phyloP scores from a whole-genome alignment of 2,797 vertebrate genomes.

The Merluccius polli region DNA sequence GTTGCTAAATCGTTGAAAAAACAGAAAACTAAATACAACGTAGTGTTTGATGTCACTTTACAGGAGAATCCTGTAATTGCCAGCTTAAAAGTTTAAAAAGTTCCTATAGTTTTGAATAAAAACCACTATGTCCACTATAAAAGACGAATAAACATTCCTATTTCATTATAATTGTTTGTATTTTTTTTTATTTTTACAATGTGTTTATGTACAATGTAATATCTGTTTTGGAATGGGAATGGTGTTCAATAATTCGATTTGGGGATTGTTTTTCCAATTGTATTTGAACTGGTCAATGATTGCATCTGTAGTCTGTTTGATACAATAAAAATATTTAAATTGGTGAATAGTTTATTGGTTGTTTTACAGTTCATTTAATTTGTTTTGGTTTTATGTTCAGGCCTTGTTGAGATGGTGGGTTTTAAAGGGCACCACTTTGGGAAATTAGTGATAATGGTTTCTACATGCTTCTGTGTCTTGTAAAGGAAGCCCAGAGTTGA shows the following conservation, averaged over 20 bases:
- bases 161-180: slow-evolving; percentile 22
- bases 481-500: not conserved
- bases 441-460: not conserved
- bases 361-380: slow-evolving; percentile 9
- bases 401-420: not conserved
- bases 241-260: slow-evolving; percentile 41
- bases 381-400: slow-evolving; percentile 2
- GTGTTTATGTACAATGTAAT: slow-evolving; percentile 46
- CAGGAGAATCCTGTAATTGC: slow-evolving; percentile 5
- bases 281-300: slow-evolving; percentile 59
- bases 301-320: slow-evolving; percentile 65
- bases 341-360: slow-evolving; percentile 30
- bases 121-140: slow-evolving; percentile 23
- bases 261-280: slow-evolving; percentile 46
- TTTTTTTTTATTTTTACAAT: slow-evolving; percentile 21
- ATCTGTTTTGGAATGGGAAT: slow-evolving; percentile 55
- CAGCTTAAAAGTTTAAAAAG: slow-evolving; percentile 3
- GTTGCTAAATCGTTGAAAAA: slow-evolving; percentile 35
- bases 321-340: slow-evolving; percentile 69
- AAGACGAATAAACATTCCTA: slow-evolving; percentile 51
- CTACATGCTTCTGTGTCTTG: slow-evolving; percentile 6
- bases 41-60: slow-evolving; percentile 28
- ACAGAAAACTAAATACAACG: slow-evolving; percentile 20
- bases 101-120: not conserved
- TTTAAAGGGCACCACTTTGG: not conserved